phyloP scores from a whole-genome alignment of 2,888 invertebrate genomes.

The Pristionchus arcanus region DNA sequence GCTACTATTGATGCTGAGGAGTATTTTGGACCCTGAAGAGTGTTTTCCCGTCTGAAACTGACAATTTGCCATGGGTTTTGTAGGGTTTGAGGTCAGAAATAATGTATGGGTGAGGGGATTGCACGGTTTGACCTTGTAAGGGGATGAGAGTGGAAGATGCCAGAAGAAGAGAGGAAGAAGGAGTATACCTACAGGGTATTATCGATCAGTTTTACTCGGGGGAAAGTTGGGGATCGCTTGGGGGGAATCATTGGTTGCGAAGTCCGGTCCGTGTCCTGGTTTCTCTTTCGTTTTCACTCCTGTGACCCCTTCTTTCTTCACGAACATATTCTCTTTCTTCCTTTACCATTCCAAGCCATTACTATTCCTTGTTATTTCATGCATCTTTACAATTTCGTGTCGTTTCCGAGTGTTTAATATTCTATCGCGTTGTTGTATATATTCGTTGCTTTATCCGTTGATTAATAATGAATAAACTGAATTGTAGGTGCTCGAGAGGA shows the following conservation, averaged over 20 bases:
- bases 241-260: background rate
- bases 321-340: slow-evolving; percentile 1
- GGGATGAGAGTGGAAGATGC: background rate
- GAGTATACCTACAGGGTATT: background rate
- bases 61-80: background rate
- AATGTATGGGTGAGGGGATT: background rate
- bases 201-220: background rate
- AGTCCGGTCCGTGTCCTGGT: slow-evolving; percentile 28
- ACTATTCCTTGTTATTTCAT: background rate
- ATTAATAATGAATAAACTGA: background rate
- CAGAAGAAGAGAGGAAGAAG: background rate
- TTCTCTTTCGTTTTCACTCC: slow-evolving; percentile 36
- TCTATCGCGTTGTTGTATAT: background rate
- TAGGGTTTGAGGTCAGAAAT: background rate
- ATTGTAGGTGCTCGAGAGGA: slow-evolving; percentile 13
- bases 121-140: background rate
- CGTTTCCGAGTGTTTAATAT: background rate
- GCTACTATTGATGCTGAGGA: background rate
- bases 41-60: background rate
- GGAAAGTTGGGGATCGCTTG: background rate
- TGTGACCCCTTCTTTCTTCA: slow-evolving; percentile 2
- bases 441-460: background rate
- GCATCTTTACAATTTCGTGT: background rate
- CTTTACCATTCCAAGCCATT: background rate
- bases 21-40: background rate